Base-by-base conservation (phyloP, 2,797 vertebrate genomes). In the Gobionotothen gibberifrons region DNA sequence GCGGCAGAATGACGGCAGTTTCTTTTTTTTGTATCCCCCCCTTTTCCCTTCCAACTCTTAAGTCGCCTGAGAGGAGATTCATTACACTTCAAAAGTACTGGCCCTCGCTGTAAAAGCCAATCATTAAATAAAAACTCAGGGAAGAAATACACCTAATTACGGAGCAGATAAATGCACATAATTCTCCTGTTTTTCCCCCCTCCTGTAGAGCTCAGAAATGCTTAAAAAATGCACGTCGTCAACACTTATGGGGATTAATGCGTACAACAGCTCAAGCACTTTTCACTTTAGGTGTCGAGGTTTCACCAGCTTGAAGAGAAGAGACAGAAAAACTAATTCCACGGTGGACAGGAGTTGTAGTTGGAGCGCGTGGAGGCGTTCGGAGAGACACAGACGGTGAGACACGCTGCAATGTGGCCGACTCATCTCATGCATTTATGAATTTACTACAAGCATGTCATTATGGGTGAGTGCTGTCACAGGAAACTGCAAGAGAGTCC, bases 61-160 rank as follows among this genome's bases (percentile, higher is more conserved):
- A 91, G 90, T 90, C 81, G 87, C 86, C 87, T 73, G 83, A 93
- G 89, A 92, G 88, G 87, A 92, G 92, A 90, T 92, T 92, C 89
- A 89, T 92, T 91, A 85, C 78, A 84, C 91, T 92, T 93, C 90
- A 93, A 87, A 91, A 87, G 89, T 89, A 39, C 85, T 81, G 85
- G 85, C 85, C 87, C 85, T 92, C 74, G 68, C 83, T 85, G 80
- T 89, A 83, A 90, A 89, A 92, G 86, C 90, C 88, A 88, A 93
- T 94, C 90, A 92, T 93, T 94, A 89, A 90, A 92, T 90, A 88
- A 87, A 90, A 90, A 92, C 81, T 88, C 84, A 76, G 83, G 83
- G 85, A 91, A 89, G 89, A 92, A 93, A 93, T 89, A 88, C 70
- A 89, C 89, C 91, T 93, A 93, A 95, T 94, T 94, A 93, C 74